Percentiles rank a stretch among this genome's conserved stretches.
Evolutionary conservation across 1,140 invertebrate genomes (phyloP).

Genomic region (Heliconius himera): DNA sequence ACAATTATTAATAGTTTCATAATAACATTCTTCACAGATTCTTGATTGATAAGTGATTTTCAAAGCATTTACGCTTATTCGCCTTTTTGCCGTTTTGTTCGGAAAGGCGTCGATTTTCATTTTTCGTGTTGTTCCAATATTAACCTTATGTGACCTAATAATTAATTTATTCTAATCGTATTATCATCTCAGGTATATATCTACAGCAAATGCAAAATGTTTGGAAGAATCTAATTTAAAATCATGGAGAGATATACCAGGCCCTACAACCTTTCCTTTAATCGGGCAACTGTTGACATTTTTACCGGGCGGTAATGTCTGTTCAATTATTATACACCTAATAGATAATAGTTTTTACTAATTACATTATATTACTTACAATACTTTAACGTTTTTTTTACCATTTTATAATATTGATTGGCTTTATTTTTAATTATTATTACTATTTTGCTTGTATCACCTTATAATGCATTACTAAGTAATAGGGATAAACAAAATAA

Average conservation of each 20-base stretch:
- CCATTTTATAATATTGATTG: neutral
- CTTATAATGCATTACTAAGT: no score
- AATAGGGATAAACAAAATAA: neutral
- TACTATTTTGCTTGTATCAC: neutral
- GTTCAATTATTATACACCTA: no score
- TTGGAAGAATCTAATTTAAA: slow-evolving; percentile 41
- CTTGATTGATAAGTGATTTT: neutral
- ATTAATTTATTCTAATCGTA: neutral
- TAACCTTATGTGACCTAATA: neutral
- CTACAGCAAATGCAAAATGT: neutral
- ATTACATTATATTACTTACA: no score
- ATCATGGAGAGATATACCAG: slow-evolving; percentile 60
- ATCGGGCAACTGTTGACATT: slow-evolving; percentile 45
- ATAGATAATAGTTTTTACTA: no score
- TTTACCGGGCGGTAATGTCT: neutral
- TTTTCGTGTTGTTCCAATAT: neutral
- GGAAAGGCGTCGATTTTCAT: neutral
- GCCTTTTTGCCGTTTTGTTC: neutral
- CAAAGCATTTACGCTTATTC: neutral
- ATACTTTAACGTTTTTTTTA: neutral
- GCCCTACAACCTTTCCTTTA: slow-evolving; percentile 52
- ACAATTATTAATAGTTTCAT: neutral
- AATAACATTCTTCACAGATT: neutral
- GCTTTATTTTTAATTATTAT: neutral
- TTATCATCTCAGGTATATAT: slow-evolving; percentile 3